Evolutionary conservation across 1,140 invertebrate species (phyloP), one percentile per base, ranked within the genome.

Genomic region (Procambarus virginalis): DNA sequence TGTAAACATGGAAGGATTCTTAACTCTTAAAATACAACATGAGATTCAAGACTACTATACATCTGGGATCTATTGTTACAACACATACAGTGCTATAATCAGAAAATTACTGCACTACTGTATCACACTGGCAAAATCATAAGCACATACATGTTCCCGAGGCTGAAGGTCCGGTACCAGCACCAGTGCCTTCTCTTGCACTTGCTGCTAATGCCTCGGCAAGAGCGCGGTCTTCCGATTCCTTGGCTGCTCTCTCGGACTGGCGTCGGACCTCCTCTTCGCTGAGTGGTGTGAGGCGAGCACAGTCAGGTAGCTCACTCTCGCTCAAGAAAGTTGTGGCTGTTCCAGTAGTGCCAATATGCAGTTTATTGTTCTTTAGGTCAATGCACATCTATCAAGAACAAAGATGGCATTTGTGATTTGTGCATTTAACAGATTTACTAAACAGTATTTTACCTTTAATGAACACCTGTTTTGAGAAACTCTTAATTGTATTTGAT

Each of bases 261-360:
- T 94, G 94, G 34, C 95, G 94, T 64, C 91, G 58, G 8, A 64
- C 76, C 22, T 90, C 89, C 34, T 90, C 89, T 46, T 90, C 89
- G 3, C 22, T 94, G 68, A 93, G 94, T 3, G 93, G 93, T 86
- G 94, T 95, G 34, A 96, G 93, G 89, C 95, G 93, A 9, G 95
- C 95, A 93, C 94, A 95, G 64, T 95, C 95, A 2, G 97, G 97
- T 83, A 98, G 94, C 90, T 98, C 97, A 92, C 96, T 96, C 95
- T 99, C 98, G 0, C 96, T 94, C 86, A 99, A 94, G 94, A 99
- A 99, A 20, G 95, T 94, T 0, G 98, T 99, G 94, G 98, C 97
- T 0, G 98, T 98, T 46, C 97, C 97, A 0, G 98, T 99, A 0
- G 98, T 99, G n/a, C 98, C 98, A 93, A 99, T 99, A 70, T 96